Base-by-base conservation (phyloP, 2,888 invertebrate genomes). In the Mantis religiosa region DNA sequence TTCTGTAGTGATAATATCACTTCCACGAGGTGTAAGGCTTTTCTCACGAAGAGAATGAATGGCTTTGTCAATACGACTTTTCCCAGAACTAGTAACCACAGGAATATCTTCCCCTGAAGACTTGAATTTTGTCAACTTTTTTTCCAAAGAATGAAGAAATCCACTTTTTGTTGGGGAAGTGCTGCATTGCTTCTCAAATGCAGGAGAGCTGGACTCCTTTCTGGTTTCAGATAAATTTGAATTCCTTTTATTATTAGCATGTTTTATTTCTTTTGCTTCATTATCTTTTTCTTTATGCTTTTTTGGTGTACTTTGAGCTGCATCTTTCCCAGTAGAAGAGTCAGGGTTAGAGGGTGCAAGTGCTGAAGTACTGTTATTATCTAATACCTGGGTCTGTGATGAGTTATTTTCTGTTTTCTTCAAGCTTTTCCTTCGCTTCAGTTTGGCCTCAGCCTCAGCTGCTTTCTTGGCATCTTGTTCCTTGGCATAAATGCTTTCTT, bases 81-180 rank as follows among this genome's bases (percentile, higher is more conserved):
- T 88, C 7, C 83, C 86, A 54, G 84, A 83, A 27, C 12, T 87
- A 9, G 25, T 81, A 8, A 34, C 14, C 25, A 88, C 41, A 27
- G 83, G 82, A 89, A 89, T 86, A 87, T 90, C 85, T 89, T 89
- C 87, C n/a, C 87, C 89, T 71, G 87, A 84, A 27, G 88, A 47
- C 28, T 89, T 87, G n/a, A 90, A 84, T 88, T 88, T 90, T 81
- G 90, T 90, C 28, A 93, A 91, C 83, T 92, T 93, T 92, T 97
- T 97, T 84, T 97, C 97, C 91, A 97, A 95, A 0, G 96, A 96
- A 92, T 97, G 97, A 83, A 97, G 93, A 91, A 97, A 94, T 90
- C 94, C 95, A 91, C 94, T 94, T 91, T 94, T 94, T 27, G 91
- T 90, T 3, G 91, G 91, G 82, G 86, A 83, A 71, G 14, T 88